Evolutionary conservation across 2,797 vertebrate genomes (phyloP), one percentile per base, ranked within the genome.

Genomic region (Pogonophryne albipinna): DNA sequence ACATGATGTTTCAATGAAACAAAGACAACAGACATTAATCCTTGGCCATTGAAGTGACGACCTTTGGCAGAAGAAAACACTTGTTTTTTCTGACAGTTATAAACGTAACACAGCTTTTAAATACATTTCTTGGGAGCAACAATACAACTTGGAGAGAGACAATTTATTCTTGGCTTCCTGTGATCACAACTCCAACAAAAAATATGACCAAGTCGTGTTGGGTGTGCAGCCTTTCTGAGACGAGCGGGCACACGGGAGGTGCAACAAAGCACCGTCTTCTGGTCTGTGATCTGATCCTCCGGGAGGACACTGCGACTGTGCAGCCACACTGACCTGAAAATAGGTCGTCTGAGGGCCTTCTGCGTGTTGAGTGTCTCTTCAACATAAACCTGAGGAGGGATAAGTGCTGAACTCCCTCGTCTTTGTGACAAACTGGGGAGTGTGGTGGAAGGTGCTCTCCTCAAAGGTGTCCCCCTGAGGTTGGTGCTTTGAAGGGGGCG

Each of bases 11-110:
- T 85, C 56, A 71, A 52, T 76, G 84, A 90, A 87, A 92, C 79
- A 65, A 62, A 78, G 69, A 84, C 80, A 82, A 85, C 38, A 74
- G 82, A 90, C 71, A 78, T 70, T 78, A 85, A 89, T 91, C 89
- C 90, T 89, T 91, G 88, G 87, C 89, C 61, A 76, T 76, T 88
- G 70, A 85, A 82, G 79, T 88, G 82, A 85, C 65, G 83, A 90
- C 76, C 86, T 91, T 89, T 90, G 90, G 91, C 87, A 91, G 80
- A 85, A 86, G 55, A 88, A 85, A 73, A 53, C 27, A 44, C 51
- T 65, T 23, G 23, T 27, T 27, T 27, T 60, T 69, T 66, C 44
- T 45, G 58, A 89, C 72, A 71, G 57, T 62, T 80, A 71, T 71
- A 74, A 87, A 86, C 67, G 83, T 85, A 88, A 87, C 38, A 79